phyloP scores from a whole-genome alignment of 2,888 invertebrate species.

The Plebejus anna region DNA sequence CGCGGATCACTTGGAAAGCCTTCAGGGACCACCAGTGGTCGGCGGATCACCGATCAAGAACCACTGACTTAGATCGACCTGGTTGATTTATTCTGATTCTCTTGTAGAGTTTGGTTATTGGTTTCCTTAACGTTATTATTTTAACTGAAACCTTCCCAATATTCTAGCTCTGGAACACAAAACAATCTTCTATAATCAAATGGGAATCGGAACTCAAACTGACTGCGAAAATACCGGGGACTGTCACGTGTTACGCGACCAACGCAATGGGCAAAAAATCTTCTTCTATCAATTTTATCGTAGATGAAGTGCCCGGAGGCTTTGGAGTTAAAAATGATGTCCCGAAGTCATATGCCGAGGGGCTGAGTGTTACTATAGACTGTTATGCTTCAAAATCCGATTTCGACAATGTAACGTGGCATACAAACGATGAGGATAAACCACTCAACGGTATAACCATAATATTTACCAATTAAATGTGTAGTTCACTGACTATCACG shows the following conservation, averaged over 20 bases:
- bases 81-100: not conserved
- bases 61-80: not conserved
- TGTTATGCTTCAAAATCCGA: constrained; percentile 62
- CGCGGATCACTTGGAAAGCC: too few relatives aligned
- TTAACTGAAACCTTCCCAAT: not conserved
- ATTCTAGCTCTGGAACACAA: not conserved
- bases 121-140: not conserved
- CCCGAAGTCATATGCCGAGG: constrained; percentile 46
- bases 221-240: constrained; percentile 46
- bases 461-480: not conserved
- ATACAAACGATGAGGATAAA: constrained; percentile 38
- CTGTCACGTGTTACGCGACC: constrained; percentile 53
- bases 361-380: constrained; percentile 46
- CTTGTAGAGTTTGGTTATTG: too few relatives aligned
- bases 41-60: too few relatives aligned
- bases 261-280: constrained; percentile 37
- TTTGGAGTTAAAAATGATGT: constrained; percentile 54
- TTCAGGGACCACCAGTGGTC: too few relatives aligned
- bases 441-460: constrained; percentile 33
- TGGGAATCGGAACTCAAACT: constrained; percentile 47
- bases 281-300: constrained; percentile 44
- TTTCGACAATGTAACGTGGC: constrained; percentile 57
- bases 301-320: constrained; percentile 57
- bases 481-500: not conserved
- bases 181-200: constrained; percentile 43